phyloP scores from a whole-genome alignment of 1,140 invertebrate species.

The Delia radicum region DNA sequence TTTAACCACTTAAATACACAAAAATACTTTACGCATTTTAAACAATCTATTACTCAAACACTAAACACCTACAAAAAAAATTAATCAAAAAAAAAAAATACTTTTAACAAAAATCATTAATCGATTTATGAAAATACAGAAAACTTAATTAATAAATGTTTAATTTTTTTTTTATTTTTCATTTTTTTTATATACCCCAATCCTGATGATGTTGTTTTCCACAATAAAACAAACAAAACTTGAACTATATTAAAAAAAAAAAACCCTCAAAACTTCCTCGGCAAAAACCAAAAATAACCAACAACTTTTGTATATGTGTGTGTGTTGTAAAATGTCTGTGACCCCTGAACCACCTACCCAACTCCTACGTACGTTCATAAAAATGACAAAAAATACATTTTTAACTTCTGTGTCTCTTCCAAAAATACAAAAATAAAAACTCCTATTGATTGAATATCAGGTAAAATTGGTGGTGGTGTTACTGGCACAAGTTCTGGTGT shows the following conservation, averaged over 20 bases:
- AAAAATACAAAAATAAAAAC: background rate
- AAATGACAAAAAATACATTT: too few species aligned
- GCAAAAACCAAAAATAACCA: background rate
- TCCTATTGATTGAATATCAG: constrained; percentile 36
- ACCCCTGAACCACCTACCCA: background rate
- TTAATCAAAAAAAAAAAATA: background rate
- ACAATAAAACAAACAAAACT: background rate
- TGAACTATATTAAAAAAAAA: background rate
- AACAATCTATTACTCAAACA: background rate
- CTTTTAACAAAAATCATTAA: background rate
- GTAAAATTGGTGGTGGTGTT: constrained; percentile 53
- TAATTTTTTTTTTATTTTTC: background rate
- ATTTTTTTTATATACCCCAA: background rate
- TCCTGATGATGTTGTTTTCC: too few species aligned
- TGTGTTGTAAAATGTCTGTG: background rate
- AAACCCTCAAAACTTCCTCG: background rate
- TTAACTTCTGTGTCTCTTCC: background rate
- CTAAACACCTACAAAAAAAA: background rate
- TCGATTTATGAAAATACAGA: background rate
- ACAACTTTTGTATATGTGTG: background rate
- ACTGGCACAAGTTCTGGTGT: constrained; percentile 35
- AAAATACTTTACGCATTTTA: background rate
- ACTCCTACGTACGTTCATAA: too few species aligned
- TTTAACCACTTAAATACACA: background rate
- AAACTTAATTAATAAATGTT: constrained; percentile 1